phyloP scores from a whole-genome alignment of 2,888 invertebrate genomes.

The Deilephila elpenor region DNA sequence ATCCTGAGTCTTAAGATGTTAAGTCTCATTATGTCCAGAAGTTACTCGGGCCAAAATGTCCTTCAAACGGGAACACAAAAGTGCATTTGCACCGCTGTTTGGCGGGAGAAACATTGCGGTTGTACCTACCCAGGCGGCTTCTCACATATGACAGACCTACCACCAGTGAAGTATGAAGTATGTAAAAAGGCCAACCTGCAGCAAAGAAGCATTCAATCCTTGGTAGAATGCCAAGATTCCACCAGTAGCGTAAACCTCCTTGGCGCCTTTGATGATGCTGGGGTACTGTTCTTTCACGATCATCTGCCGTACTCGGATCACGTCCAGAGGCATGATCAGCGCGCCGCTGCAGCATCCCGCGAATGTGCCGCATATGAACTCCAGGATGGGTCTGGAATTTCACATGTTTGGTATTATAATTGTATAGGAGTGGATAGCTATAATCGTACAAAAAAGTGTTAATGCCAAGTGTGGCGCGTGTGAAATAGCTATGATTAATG shows the following conservation, averaged over 20 bases:
- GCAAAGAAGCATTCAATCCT: constrained; percentile 65
- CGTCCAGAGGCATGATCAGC: constrained; percentile 68
- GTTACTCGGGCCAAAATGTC: too few species aligned
- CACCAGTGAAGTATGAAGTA: too few species aligned
- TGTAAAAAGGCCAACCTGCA: constrained; percentile 58
- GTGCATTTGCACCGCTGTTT: too few species aligned
- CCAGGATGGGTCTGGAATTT: constrained; percentile 44
- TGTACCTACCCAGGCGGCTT: too few species aligned
- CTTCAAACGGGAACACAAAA: too few species aligned
- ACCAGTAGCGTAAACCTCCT: constrained; percentile 63
- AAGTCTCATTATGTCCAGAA: too few species aligned
- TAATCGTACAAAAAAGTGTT: not conserved
- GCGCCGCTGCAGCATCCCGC: constrained; percentile 64
- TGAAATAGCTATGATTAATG: too few species aligned
- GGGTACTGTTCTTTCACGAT: constrained; percentile 68
- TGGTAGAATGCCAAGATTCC: constrained; percentile 71
- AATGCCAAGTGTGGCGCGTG: too few species aligned
- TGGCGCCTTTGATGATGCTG: constrained; percentile 62
- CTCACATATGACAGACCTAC: too few species aligned
- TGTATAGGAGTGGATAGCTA: not conserved
- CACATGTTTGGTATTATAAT: not conserved
- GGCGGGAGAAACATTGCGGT: too few species aligned
- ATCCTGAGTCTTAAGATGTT: too few species aligned
- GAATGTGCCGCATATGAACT: constrained; percentile 61
- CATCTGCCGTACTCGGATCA: constrained; percentile 73